Evolutionary conservation across 2,797 vertebrate genomes (phyloP), one percentile per base, ranked within the genome.

Genomic region (Craterocephalus amniculus): DNA sequence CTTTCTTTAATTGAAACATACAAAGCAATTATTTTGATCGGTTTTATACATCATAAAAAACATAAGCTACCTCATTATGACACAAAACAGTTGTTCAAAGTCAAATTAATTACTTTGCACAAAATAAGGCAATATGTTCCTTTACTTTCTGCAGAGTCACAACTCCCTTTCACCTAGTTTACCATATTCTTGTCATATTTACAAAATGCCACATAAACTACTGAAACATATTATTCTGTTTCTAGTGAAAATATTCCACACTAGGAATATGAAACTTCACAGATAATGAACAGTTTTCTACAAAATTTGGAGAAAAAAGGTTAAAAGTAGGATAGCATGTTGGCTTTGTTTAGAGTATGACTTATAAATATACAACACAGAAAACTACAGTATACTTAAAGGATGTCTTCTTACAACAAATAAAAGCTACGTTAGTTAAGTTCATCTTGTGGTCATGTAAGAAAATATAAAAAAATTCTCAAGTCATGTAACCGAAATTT

Each of bases 171-270:
- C n/a, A 38, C 14, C 27, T 56, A 48, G n/a, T 32, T 55, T 65
- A 68, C 27, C 51, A 72, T 54, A 80, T 67, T 82, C 55, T 52
- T 76, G 13, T 61, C 61, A 55, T 81, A 87, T 87, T 76, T 92
- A 83, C 85, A 87, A 80, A 89, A 84, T 67, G 82, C 57, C 76
- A 64, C 60, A 74, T 14, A 35, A 71, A 58, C 31, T 68, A 80
- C 55, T 11, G 62, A 34, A 74, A 76, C 31, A 74, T 61, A 79
- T 69, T 35, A 48, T 58, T 75, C 36, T 67, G 75, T 83, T 84
- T 81, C 22, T 80, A 55, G 71, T 86, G 64, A 77, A 89, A 87
- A 85, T 62, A 84, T 68, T 34, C 31, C 66, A 58, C 52, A 78
- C 77, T 65, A 71, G 54, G 68, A 6, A 10, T n/a, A 4, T n/a